These are phyloP conservation scores for Arnoldichthys spilopterus DNA, from an alignment of 2,797 vertebrate species.

Conservation along the genomic window DNA sequence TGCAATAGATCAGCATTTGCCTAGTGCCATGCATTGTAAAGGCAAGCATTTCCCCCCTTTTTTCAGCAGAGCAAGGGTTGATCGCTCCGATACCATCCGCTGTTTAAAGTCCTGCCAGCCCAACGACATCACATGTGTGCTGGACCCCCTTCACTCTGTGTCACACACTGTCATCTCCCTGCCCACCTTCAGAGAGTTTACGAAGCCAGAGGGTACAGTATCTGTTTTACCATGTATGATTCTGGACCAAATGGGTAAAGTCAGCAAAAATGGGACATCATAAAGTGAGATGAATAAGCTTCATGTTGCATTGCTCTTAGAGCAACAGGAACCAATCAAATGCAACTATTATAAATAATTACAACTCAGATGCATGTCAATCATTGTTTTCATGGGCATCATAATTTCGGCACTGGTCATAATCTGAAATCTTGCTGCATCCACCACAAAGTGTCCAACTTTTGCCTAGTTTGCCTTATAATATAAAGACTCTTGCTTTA, in stretches of 20 bases:
- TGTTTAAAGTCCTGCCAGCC: conserved; percentile 91
- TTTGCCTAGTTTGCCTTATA: too few species aligned
- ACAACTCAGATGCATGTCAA: not conserved
- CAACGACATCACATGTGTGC: conserved; percentile 81
- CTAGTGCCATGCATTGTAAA: conserved; percentile 16
- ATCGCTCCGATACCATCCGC: conserved; percentile 86
- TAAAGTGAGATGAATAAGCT: not conserved
- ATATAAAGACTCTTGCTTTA: too few species aligned
- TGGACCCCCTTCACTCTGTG: conserved; percentile 88
- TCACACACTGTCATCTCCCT: conserved; percentile 95
- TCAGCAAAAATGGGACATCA: not conserved
- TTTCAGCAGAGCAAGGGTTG: conserved; percentile 74
- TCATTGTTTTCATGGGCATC: not conserved
- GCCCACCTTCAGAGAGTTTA: conserved; percentile 93
- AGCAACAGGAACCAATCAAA: not conserved
- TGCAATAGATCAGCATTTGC: conserved; percentile 25
- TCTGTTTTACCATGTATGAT: not conserved
- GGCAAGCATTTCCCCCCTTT: not conserved
- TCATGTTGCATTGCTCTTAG: not conserved
- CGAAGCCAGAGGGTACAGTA: conserved; percentile 86
- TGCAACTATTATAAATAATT: not conserved
- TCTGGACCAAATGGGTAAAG: not conserved
- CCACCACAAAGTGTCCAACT: not conserved
- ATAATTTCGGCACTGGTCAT: not conserved
- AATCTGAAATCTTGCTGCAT: not conserved